These are phyloP conservation scores for Sebastes hubbsi DNA, from an alignment of 2,797 vertebrate species.

Conservation along the genomic window DNA sequence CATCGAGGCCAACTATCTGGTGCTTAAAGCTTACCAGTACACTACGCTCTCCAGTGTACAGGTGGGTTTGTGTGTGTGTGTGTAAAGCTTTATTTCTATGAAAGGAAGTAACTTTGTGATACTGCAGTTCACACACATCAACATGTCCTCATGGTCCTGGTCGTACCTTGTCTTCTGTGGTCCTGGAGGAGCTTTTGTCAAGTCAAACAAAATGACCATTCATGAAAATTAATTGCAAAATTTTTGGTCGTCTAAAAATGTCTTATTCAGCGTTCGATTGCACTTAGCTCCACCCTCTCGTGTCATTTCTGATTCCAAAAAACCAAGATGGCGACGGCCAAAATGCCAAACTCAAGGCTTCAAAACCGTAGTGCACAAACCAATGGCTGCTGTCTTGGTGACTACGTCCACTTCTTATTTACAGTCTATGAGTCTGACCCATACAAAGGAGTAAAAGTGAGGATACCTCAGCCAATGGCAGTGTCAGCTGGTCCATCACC, in stretches of 20 bases:
- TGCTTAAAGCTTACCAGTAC: conserved; percentile 96
- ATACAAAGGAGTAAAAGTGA: no score
- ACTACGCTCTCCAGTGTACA: conserved; percentile 95
- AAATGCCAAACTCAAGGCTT: no score
- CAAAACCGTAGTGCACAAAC: no score
- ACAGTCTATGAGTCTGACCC: no score
- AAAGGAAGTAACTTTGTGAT: neutral
- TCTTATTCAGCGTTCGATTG: no score
- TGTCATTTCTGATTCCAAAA: no score
- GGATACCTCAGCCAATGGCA: neutral
- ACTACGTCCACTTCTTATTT: no score
- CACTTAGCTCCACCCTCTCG: no score
- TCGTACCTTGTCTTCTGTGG: neutral
- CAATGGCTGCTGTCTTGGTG: no score
- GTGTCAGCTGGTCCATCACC: neutral
- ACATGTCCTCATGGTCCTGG: neutral
- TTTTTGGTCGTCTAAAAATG: no score
- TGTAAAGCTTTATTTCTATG: neutral
- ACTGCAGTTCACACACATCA: neutral
- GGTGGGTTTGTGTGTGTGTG: conserved; percentile 76
- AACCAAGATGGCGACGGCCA: no score
- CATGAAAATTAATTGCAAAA: no score
- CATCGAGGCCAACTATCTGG: conserved; percentile 95
- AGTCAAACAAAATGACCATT: neutral
- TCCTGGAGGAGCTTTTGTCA: neutral